Percentiles rank a stretch among this genome's conserved stretches.
Evolutionary conservation across 2,113 vertebrate species (phyloP).

Genomic region (Charadrius vociferus): DNA sequence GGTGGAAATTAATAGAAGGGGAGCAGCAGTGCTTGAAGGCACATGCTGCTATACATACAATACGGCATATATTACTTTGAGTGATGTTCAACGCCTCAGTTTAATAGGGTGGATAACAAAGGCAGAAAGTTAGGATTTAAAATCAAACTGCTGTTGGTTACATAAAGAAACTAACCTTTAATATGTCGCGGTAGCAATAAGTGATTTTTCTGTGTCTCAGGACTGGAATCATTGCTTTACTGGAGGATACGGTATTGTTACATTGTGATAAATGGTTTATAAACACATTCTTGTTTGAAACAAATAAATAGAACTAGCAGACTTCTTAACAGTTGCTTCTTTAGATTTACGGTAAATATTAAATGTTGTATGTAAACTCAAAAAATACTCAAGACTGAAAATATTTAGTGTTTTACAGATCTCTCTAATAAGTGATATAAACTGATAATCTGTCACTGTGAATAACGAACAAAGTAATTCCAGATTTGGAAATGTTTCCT

Average conservation of each 20-base stretch:
- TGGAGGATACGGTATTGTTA: neutral
- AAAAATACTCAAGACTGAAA: neutral
- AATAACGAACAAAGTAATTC: slow-evolving; percentile 1
- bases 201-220: neutral
- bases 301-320: neutral
- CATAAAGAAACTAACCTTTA: neutral
- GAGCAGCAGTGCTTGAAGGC: slow-evolving; percentile 40
- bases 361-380: neutral
- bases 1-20: neutral
- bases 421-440: neutral
- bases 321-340: neutral
- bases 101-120: slow-evolving; percentile 40
- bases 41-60: neutral
- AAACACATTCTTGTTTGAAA: neutral
- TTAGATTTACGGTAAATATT: neutral
- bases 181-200: neutral
- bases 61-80: slow-evolving; percentile 31
- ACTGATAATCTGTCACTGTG: neutral
- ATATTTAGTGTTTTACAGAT: neutral
- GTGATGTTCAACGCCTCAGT: neutral
- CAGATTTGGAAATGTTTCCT: neutral
- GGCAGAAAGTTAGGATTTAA: slow-evolving; percentile 46
- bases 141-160: slow-evolving; percentile 2
- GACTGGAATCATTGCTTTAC: neutral
- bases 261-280: neutral